A percentile compares a stretch with the other conserved stretches of the same genome.
These are phyloP conservation scores for Lamprologus tigripictilis DNA, from an alignment of 2,113 vertebrate species.

Conservation along the genomic window DNA sequence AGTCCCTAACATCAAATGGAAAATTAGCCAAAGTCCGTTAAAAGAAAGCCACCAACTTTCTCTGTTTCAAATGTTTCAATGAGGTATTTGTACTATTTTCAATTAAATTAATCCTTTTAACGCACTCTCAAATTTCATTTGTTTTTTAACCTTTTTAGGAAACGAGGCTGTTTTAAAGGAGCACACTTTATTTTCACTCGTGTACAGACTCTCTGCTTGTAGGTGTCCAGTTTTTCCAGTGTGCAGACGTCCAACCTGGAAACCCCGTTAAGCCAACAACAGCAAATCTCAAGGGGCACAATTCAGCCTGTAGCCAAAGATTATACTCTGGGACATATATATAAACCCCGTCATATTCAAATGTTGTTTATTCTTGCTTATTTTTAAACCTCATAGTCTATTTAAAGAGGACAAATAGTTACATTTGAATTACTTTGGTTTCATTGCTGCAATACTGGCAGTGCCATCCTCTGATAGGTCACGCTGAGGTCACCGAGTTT, in stretches of 20 bases:
- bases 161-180: background rate
- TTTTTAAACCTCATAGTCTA: background rate
- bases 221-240: background rate
- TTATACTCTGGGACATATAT: background rate
- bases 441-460: background rate
- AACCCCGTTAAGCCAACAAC: constrained; percentile 10
- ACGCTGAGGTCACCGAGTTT: constrained; percentile 29
- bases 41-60: background rate
- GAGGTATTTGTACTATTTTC: background rate
- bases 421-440: background rate
- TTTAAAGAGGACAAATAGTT: background rate
- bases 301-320: background rate
- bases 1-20: background rate
- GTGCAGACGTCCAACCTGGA: constrained; percentile 10
- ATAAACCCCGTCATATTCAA: background rate
- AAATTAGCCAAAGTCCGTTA: background rate
- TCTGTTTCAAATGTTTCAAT: background rate
- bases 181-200: background rate
- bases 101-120: background rate
- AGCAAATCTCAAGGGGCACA: background rate
- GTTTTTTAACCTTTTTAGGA: background rate
- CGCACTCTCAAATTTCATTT: background rate
- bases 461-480: background rate
- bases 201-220: background rate
- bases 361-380: background rate